phyloP scores from a whole-genome alignment of 2,797 vertebrate genomes.

The Synaphobranchus kaupii region DNA sequence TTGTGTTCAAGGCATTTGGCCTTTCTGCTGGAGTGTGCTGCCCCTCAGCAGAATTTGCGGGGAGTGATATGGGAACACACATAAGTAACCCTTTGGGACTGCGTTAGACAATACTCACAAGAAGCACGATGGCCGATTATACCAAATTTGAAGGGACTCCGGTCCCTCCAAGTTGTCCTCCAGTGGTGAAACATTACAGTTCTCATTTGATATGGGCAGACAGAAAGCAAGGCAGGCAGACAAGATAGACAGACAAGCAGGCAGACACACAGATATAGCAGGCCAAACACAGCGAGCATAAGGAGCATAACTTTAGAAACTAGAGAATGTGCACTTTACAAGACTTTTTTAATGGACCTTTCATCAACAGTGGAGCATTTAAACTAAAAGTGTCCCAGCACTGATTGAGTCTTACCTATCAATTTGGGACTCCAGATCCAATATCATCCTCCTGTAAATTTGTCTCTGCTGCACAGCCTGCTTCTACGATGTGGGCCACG shows the following conservation, averaged over 20 bases:
- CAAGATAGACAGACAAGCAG: no score
- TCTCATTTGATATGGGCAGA: not conserved
- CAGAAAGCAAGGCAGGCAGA: not conserved
- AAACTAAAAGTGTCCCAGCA: not conserved
- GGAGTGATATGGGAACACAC: not conserved
- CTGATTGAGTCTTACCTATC: not conserved
- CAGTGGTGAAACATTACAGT: not conserved
- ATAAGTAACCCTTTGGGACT: not conserved
- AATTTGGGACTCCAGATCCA: no score
- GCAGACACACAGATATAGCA: not conserved
- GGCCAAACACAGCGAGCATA: not conserved
- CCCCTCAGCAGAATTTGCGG: not conserved
- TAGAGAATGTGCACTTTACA: not conserved
- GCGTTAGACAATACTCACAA: not conserved
- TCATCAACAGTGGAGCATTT: constrained; percentile 3
- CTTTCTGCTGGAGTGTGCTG: not conserved
- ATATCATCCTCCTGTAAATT: no score
- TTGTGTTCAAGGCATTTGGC: not conserved
- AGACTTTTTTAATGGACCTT: not conserved
- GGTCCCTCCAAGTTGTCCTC: not conserved
- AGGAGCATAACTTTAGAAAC: not conserved
- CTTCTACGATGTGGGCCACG: not conserved
- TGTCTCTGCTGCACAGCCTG: not conserved
- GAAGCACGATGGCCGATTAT: not conserved
- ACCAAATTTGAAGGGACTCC: no score